These are phyloP conservation scores for Vireo altiloquus DNA, from an alignment of 2,113 vertebrate genomes.

Conservation along the genomic window DNA sequence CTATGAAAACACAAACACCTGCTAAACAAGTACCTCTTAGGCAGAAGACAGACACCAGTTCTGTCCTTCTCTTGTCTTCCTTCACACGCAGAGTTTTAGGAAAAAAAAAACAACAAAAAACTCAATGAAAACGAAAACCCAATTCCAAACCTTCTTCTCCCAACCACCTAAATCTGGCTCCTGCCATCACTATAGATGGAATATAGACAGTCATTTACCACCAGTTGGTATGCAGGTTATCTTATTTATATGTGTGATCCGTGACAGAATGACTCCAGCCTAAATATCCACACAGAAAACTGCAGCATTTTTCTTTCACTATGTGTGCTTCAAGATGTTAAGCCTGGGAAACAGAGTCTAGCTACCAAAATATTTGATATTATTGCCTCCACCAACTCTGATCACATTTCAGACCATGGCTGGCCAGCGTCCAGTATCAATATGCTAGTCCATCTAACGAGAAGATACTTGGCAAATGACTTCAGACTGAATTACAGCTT, in stretches of 20 bases:
- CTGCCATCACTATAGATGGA: background rate
- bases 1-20: background rate
- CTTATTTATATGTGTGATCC: background rate
- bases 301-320: background rate
- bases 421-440: background rate
- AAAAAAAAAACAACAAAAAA: background rate
- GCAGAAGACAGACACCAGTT: background rate
- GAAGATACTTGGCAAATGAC: background rate
- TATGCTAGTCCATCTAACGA: background rate
- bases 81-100: background rate
- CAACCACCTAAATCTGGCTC: background rate
- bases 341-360: background rate
- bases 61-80: background rate
- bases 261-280: background rate
- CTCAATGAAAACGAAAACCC: background rate
- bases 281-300: background rate
- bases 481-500: background rate
- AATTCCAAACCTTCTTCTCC: background rate
- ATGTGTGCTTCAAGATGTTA: background rate
- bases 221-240: background rate
- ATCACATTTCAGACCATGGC: background rate
- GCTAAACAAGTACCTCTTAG: background rate
- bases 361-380: background rate
- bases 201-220: background rate
- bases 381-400: fast-evolving